These are phyloP conservation scores for Cyclophora albipunctata DNA, from an alignment of 2,888 invertebrate species.

Conservation along the genomic window DNA sequence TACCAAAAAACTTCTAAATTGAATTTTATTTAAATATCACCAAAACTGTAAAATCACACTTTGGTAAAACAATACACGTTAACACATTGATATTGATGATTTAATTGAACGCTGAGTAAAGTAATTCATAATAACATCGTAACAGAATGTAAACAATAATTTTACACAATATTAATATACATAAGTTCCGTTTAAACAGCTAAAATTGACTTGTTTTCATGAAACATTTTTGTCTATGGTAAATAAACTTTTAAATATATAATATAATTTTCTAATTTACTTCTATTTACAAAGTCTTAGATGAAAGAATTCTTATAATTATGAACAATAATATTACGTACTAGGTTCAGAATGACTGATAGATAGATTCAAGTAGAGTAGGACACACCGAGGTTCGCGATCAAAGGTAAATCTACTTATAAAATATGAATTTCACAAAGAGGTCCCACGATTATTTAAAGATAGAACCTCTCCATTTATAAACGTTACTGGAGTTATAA, in stretches of 20 bases:
- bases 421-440: constrained; percentile 41
- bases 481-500: neutral
- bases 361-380: constrained; percentile 2
- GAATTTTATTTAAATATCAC: constrained; percentile 42
- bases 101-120: constrained; percentile 33
- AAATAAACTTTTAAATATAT: constrained; percentile 6
- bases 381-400: constrained; percentile 2
- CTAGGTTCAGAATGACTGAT: constrained; percentile 7
- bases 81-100: constrained; percentile 37
- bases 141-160: constrained; percentile 22
- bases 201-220: constrained; percentile 55
- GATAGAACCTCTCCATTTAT: constrained; percentile 27
- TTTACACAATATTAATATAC: constrained; percentile 12
- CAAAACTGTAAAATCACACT: constrained; percentile 50
- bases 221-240: constrained; percentile 26
- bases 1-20: constrained; percentile 29
- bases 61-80: constrained; percentile 44
- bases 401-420: constrained; percentile 20
- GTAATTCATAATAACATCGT: constrained; percentile 12
- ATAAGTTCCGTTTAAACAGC: constrained; percentile 20
- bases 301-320: constrained; percentile 4
- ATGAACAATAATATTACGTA: constrained; percentile 4
- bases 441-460: constrained; percentile 66
- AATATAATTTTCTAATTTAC: constrained; percentile 3
- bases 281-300: constrained; percentile 9